Conservation (phyloP, 2,797 vertebrate genomes). For the Ptychadena robeensis region DNA sequence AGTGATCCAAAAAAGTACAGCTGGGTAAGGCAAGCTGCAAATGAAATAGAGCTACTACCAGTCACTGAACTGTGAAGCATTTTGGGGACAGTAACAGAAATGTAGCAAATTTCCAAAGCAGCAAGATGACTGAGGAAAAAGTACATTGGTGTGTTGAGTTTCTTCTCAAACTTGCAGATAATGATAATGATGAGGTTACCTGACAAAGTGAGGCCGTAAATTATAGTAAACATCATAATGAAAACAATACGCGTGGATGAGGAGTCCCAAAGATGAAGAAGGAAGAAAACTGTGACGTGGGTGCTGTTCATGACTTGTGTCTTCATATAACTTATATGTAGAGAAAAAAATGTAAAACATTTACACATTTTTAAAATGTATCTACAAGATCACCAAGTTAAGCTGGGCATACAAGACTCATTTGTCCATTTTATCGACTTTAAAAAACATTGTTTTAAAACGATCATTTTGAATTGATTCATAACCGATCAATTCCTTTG, state of each 20-base stretch:
- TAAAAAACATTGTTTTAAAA: too few species aligned
- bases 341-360: neutral
- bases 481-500: too few species aligned
- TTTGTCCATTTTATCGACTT: too few species aligned
- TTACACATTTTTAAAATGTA: too few species aligned
- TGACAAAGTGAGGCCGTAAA: conserved; percentile 43
- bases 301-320: conserved; percentile 42
- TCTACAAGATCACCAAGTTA: too few species aligned
- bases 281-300: conserved; percentile 36
- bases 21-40: conserved; percentile 44
- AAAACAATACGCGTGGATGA: conserved; percentile 34
- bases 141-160: conserved; percentile 47
- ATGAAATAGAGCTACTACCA: conserved; percentile 25
- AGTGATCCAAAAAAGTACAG: conserved; percentile 59
- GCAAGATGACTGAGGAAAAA: conserved; percentile 47
- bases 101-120: conserved; percentile 49
- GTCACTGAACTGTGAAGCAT: conserved; percentile 38
- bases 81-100: conserved; percentile 52
- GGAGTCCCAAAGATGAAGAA: conserved; percentile 49
- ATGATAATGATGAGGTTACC: conserved; percentile 53
- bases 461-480: too few species aligned
- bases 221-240: conserved; percentile 25
- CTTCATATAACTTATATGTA: neutral
- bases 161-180: conserved; percentile 41
- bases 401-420: too few species aligned